These are phyloP conservation scores for Trissolcus basalis DNA, from an alignment of 1,140 invertebrate genomes.

Conservation along the genomic window DNA sequence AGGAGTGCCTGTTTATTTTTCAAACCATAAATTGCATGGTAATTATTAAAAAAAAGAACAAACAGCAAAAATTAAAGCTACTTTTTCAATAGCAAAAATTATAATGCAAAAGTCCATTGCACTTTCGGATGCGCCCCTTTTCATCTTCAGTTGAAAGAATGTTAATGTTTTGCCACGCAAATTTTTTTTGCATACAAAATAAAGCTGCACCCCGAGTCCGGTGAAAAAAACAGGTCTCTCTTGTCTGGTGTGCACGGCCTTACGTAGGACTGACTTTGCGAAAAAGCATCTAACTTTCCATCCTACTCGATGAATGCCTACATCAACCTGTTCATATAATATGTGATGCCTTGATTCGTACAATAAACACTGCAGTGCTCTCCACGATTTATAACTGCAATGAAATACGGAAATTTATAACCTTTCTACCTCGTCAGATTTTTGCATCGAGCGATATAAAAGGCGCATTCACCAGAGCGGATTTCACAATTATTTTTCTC, in stretches of 20 bases:
- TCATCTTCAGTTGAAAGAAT: conserved; percentile 34
- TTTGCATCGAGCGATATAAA: conserved; percentile 26
- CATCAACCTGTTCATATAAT: conserved; percentile 49
- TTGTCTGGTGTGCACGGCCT: conserved; percentile 5
- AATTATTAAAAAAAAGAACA: too few species aligned
- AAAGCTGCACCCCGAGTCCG: conserved; percentile 24
- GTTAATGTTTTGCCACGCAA: conserved; percentile 54
- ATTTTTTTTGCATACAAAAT: conserved; percentile 53
- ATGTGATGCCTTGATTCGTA: conserved; percentile 30
- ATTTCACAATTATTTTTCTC: conserved; percentile 40
- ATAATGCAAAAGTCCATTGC: too few species aligned
- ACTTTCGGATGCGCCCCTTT: too few species aligned
- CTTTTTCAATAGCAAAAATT: too few species aligned
- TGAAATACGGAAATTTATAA: conserved; percentile 53
- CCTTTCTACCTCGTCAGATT: conserved; percentile 45
- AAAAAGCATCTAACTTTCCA: conserved; percentile 43
- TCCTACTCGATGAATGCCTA: conserved; percentile 36
- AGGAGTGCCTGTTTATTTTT: too few species aligned
- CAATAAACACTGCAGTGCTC: conserved; percentile 31
- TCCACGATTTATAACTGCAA: conserved; percentile 43
- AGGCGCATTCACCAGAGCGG: background rate
- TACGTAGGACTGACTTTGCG: conserved; percentile 34
- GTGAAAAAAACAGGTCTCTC: conserved; percentile 44
- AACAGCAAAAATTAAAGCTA: too few species aligned
- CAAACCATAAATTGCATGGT: too few species aligned